phyloP scores from a whole-genome alignment of 2,113 vertebrate species.

The Acinonyx jubatus region DNA sequence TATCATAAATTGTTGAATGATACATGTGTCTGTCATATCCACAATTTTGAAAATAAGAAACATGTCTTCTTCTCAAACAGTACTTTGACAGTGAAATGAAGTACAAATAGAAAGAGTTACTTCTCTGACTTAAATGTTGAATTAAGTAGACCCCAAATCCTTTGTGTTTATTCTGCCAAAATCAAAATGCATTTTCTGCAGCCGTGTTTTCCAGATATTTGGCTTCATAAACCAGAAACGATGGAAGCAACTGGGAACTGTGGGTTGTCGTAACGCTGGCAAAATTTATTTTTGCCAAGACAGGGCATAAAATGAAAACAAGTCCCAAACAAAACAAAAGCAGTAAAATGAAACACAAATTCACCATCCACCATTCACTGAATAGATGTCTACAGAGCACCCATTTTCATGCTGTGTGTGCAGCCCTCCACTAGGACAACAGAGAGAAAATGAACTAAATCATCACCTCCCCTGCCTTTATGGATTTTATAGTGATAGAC shows the following conservation, averaged over 20 bases:
- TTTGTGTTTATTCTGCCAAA: not conserved
- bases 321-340: constrained; percentile 36
- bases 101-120: not conserved
- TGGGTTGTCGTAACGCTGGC: not conserved
- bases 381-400: not conserved
- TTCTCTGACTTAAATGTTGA: not conserved
- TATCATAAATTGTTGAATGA: not conserved
- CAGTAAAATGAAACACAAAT: not conserved
- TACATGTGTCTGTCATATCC: not conserved
- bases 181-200: not conserved
- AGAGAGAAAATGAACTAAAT: not conserved
- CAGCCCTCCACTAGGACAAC: not conserved
- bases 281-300: not conserved
- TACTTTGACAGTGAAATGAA: not conserved
- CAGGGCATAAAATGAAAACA: not conserved
- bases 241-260: not conserved
- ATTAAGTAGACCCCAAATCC: not conserved
- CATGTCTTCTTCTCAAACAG: not conserved
- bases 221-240: not conserved
- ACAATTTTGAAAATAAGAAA: not conserved
- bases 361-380: not conserved
- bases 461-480: not conserved
- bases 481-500: not conserved
- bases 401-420: not conserved
- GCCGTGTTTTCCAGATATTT: not conserved